Conservation (phyloP, 2,888 invertebrate species). For the Cetonia aurata region DNA sequence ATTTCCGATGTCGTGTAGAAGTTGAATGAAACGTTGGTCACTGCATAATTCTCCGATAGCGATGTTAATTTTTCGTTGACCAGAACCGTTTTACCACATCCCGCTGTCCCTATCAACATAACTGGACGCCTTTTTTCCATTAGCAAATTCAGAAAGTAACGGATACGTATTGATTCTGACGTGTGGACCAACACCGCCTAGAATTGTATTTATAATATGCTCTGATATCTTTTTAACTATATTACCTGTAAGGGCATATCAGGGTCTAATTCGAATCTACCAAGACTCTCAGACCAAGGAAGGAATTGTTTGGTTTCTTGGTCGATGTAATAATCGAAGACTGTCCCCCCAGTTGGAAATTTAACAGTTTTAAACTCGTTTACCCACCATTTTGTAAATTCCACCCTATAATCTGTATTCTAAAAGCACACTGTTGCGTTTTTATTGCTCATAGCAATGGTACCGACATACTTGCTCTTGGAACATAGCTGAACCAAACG, state of each 20-base stretch:
- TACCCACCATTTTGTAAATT: slow-evolving; percentile 98
- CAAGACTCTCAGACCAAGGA: slow-evolving; percentile 90
- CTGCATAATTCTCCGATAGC: slow-evolving; percentile 87
- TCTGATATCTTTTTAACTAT: slow-evolving; percentile 15
- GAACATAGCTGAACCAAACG: slow-evolving; percentile 97
- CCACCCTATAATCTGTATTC: slow-evolving; percentile 78
- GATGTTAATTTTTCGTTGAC: slow-evolving; percentile 79
- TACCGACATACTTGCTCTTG: slow-evolving; percentile 82
- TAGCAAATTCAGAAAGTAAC: slow-evolving; percentile 89
- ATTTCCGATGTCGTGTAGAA: slow-evolving; percentile 96
- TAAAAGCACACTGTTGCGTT: slow-evolving; percentile 52
- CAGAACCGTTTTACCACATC: slow-evolving; percentile 93
- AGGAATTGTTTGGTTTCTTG: slow-evolving; percentile 89
- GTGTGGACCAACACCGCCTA: slow-evolving; percentile 94
- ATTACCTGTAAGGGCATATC: slow-evolving; percentile 89
- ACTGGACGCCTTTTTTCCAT: slow-evolving; percentile 92
- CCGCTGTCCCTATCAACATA: slow-evolving; percentile 94
- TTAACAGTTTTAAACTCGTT: slow-evolving; percentile 96
- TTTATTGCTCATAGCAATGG: not conserved
- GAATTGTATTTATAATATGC: slow-evolving; percentile 11
- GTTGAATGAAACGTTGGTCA: slow-evolving; percentile 95
- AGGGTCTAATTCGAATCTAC: slow-evolving; percentile 91
- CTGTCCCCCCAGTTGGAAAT: slow-evolving; percentile 91
- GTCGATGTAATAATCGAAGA: slow-evolving; percentile 96
- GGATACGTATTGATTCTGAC: slow-evolving; percentile 90